Percentiles rank a stretch among this genome's conserved stretches.
Conservation (phyloP, 2,888 invertebrate genomes). For the Stictocephala bisonia region DNA sequence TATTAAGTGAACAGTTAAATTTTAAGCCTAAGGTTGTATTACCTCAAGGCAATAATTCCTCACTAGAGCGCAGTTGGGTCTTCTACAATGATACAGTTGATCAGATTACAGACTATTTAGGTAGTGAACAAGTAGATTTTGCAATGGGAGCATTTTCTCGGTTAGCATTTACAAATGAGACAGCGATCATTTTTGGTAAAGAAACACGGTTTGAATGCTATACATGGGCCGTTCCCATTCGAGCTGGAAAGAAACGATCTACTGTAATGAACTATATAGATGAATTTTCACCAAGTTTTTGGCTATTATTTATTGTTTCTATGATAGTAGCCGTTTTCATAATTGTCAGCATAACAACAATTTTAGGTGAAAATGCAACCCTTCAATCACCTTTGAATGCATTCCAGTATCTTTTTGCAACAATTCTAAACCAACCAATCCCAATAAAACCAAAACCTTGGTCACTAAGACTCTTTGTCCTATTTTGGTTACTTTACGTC, state of each 20-base stretch:
- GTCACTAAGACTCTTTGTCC: conserved; percentile 49
- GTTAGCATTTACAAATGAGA: not conserved
- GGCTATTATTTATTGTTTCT: conserved; percentile 56
- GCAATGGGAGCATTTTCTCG: not conserved
- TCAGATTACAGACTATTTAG: not conserved
- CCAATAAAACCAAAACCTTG: not conserved
- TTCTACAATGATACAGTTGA: not conserved
- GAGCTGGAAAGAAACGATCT: conserved; percentile 56
- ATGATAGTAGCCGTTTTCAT: conserved; percentile 40
- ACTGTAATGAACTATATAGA: conserved; percentile 57
- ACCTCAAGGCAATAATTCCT: not conserved
- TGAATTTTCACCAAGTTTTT: conserved; percentile 55
- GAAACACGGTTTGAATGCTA: conserved; percentile 59
- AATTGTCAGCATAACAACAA: not conserved
- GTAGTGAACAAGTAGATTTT: not conserved
- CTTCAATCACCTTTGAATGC: conserved; percentile 12
- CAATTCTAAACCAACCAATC: conserved; percentile 8
- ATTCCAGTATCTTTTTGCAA: conserved; percentile 9
- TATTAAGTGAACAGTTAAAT: not conserved
- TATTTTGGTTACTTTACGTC: conserved; percentile 57
- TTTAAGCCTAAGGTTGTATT: not conserved
- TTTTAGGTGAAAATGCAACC: not conserved
- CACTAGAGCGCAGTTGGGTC: not conserved
- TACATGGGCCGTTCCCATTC: conserved; percentile 59
- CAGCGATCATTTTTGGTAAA: conserved; percentile 13